Evolutionary conservation across 2,888 invertebrate genomes (phyloP).

Genomic region (Molanna angustata): DNA sequence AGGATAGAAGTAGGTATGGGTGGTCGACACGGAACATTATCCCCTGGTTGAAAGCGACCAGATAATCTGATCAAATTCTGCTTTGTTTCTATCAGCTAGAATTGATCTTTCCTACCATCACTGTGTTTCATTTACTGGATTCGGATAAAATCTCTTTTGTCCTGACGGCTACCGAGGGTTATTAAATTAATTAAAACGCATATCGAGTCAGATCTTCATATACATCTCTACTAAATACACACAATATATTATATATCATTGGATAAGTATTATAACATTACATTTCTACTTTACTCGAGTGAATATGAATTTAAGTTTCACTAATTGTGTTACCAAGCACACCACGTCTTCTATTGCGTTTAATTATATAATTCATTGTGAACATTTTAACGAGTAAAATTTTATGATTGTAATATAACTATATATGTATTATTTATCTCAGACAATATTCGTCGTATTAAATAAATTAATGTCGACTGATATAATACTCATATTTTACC

Average conservation of each 20-base stretch:
- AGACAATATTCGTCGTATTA: no score
- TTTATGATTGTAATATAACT: no score
- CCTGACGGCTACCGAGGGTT: constrained; percentile 11
- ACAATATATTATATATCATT: not conserved
- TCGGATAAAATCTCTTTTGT: constrained; percentile 26
- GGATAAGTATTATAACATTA: constrained; percentile 4
- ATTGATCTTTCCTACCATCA: constrained; percentile 20
- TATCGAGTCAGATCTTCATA: constrained; percentile 12
- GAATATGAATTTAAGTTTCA: no score
- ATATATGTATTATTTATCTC: no score
- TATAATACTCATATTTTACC: no score
- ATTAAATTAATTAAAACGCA: constrained; percentile 24
- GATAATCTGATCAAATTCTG: constrained; percentile 22
- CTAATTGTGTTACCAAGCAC: no score
- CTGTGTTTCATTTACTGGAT: constrained; percentile 6
- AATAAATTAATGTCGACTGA: no score
- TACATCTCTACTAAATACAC: no score
- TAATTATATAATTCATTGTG: no score
- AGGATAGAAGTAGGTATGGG: constrained; percentile 5
- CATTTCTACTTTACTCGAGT: not conserved
- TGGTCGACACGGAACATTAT: constrained; percentile 11
- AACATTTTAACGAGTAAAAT: no score
- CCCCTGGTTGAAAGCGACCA: constrained; percentile 17
- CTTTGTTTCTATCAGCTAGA: constrained; percentile 15
- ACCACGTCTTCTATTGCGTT: no score